phyloP scores from a whole-genome alignment of 1,140 invertebrate genomes.

The Hypsibius dujardini region DNA sequence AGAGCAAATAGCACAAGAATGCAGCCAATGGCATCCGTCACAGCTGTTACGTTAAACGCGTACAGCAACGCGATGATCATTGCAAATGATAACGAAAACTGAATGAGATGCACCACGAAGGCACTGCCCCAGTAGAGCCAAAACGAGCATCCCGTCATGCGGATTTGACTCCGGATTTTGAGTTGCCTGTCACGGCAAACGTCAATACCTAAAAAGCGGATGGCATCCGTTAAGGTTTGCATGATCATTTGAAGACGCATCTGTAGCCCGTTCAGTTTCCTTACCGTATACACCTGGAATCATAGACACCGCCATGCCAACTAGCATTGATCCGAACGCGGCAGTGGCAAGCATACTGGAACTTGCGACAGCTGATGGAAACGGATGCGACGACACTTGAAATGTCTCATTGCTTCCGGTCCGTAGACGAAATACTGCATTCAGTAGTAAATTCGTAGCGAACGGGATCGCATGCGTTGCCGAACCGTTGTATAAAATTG shows the following conservation, averaged over 20 bases:
- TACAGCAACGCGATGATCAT: slow-evolving; percentile 20
- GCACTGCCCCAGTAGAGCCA: slow-evolving; percentile 57
- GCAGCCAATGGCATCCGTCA: slow-evolving; percentile 45
- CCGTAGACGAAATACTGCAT: slow-evolving; percentile 39
- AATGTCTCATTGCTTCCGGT: slow-evolving; percentile 1
- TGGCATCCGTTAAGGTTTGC: no score
- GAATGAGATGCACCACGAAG: slow-evolving; percentile 41
- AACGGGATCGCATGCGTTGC: slow-evolving; percentile 57
- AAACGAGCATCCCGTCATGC: slow-evolving; percentile 59
- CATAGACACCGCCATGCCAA: neutral
- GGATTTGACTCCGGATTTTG: slow-evolving; percentile 41
- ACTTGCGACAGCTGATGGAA: neutral
- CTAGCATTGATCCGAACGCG: slow-evolving; percentile 10
- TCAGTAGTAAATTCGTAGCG: slow-evolving; percentile 51
- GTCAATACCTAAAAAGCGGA: neutral
- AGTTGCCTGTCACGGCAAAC: neutral
- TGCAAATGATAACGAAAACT: slow-evolving; percentile 47
- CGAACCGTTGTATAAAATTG: slow-evolving; percentile 52
- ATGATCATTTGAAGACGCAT: no score
- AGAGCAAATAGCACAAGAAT: slow-evolving; percentile 47
- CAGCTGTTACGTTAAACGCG: slow-evolving; percentile 27
- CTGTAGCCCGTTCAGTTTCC: no score
- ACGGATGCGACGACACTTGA: neutral
- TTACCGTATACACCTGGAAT: slow-evolving; percentile 1
- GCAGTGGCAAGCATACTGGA: slow-evolving; percentile 15